These are phyloP conservation scores for Eurytemora carolleeae DNA, from an alignment of 1,140 invertebrate species.

Conservation along the genomic window DNA sequence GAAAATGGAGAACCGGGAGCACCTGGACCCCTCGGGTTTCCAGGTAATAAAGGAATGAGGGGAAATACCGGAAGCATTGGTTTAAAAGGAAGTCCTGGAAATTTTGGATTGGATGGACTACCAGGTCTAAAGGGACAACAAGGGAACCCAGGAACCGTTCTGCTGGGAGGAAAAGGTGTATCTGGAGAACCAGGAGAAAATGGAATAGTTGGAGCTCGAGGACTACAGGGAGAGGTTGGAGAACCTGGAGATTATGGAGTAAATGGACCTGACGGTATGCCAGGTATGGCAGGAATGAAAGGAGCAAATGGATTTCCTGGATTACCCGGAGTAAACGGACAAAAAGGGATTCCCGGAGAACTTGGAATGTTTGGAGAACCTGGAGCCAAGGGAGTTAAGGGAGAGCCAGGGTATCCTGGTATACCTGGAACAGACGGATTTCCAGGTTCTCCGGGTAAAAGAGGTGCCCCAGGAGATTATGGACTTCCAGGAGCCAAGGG, in stretches of 20 bases:
- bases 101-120: not conserved
- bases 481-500: not conserved
- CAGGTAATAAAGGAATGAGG: constrained; percentile 19
- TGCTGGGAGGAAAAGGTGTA: not conserved
- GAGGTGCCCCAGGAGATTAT: not conserved
- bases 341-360: not conserved
- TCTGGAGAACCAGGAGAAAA: not conserved
- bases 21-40: constrained; percentile 20
- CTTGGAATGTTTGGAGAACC: not conserved
- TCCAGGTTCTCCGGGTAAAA: not conserved
- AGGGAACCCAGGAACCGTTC: not conserved
- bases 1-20: constrained; percentile 18
- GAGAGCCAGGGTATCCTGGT: not conserved
- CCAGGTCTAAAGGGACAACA: not conserved
- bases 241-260: not conserved
- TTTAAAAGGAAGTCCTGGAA: not conserved
- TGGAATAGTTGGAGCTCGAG: not conserved
- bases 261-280: not conserved
- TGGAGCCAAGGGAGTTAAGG: not conserved
- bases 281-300: not conserved
- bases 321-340: not conserved
- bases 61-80: not conserved
- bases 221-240: not conserved
- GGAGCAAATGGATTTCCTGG: not conserved
- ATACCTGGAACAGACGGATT: not conserved